Evolutionary conservation across 2,888 invertebrate genomes (phyloP).

Genomic region (Trichacis sp.): DNA sequence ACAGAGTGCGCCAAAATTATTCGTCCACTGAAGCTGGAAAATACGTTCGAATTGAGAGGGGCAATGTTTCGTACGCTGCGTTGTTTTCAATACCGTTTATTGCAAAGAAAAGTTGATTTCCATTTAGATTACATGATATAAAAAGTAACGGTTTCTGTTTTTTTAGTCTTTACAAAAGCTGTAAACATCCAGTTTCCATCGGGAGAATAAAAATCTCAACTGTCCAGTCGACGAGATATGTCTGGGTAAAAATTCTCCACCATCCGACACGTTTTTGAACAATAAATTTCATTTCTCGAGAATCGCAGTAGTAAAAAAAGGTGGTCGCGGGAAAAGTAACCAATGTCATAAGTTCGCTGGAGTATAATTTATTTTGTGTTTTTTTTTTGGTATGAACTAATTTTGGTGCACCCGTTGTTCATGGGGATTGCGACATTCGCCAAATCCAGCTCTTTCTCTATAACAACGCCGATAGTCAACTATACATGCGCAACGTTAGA

Average conservation of each 20-base stretch:
- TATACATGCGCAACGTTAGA: slow-evolving; percentile 9
- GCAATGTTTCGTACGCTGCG: slow-evolving; percentile 9
- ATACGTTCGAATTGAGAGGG: background rate
- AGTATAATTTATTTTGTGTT: slow-evolving; percentile 19
- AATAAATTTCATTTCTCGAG: background rate
- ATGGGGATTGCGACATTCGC: slow-evolving; percentile 9
- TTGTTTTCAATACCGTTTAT: slow-evolving; percentile 14
- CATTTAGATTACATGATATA: background rate
- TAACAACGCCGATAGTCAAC: slow-evolving; percentile 5
- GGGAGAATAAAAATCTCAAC: background rate
- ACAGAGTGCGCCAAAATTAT: slow-evolving; percentile 36
- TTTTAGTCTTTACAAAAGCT: background rate
- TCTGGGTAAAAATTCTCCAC: background rate
- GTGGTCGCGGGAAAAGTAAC: background rate
- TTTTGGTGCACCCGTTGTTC: slow-evolving; percentile 30
- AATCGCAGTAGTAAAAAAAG: background rate
- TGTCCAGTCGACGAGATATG: background rate
- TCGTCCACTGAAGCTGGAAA: slow-evolving; percentile 13
- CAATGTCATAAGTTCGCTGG: no score
- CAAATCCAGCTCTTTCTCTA: slow-evolving; percentile 17
- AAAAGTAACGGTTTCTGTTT: background rate
- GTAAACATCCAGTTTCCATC: background rate
- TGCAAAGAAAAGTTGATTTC: slow-evolving; percentile 3
- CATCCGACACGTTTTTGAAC: background rate
- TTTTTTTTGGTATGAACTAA: slow-evolving; percentile 20